Evolutionary conservation across 1,140 invertebrate species (phyloP).

Genomic region (Akabosia matsudoensis): DNA sequence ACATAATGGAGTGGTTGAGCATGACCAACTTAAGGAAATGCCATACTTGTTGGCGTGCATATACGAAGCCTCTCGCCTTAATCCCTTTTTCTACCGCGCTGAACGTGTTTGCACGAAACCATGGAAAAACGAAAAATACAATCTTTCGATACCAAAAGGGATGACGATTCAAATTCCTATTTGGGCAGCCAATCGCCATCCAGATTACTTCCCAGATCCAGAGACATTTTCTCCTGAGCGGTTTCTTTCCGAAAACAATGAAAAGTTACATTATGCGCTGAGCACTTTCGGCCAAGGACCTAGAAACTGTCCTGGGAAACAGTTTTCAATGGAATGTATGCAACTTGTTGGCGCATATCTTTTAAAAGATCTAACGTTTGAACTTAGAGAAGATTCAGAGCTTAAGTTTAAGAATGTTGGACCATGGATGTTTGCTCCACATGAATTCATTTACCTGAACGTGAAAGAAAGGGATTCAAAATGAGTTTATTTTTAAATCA

Average conservation of each 20-base stretch:
- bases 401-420: background rate
- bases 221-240: constrained; percentile 60
- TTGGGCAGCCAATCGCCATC: constrained; percentile 63
- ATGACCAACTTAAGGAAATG: constrained; percentile 35
- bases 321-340: constrained; percentile 7
- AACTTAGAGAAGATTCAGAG: background rate
- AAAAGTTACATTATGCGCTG: constrained; percentile 55
- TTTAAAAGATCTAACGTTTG: constrained; percentile 9
- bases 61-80: constrained; percentile 31
- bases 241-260: constrained; percentile 48
- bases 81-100: constrained; percentile 36
- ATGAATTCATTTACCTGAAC: background rate
- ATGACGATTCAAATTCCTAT: constrained; percentile 57
- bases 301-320: constrained; percentile 46
- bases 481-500: background rate
- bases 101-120: constrained; percentile 43
- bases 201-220: constrained; percentile 56
- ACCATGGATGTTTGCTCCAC: constrained; percentile 18
- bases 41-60: constrained; percentile 36
- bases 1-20: constrained; percentile 20
- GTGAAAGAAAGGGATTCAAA: background rate
- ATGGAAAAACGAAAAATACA: constrained; percentile 30
- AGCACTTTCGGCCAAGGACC: constrained; percentile 63
- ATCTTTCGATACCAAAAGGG: constrained; percentile 48
- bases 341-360: background rate